Base-by-base conservation (phyloP, 2,888 invertebrate species). In the Hydropsyche betteni region DNA sequence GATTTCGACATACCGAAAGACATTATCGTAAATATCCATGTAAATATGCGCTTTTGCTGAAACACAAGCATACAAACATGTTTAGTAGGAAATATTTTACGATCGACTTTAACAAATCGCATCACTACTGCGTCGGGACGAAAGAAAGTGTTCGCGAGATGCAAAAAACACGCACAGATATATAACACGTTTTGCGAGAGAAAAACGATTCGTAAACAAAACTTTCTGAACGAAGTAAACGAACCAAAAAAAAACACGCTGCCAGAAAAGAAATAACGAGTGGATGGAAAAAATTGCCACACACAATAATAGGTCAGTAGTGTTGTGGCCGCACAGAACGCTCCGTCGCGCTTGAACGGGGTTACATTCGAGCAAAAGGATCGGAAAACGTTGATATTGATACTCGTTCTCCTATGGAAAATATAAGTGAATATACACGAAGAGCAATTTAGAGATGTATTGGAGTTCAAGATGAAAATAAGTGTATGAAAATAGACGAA, bases 171-270 rank as follows among this genome's bases (percentile, higher is more conserved):
- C 24, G 64, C 55, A 44, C 44, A 44, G 10, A 44, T 1, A 10
- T 10, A 44, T 44, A 50, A 74, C 44, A 50, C 74, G 68, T 34
- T 24, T 69, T 14, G 33, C 5, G 10, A 50, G 7, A n/a, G 51
- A 70, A 61, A 61, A 75, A 69, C 69, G 69, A 24, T 69, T 50
- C 55, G 68, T 24, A 52, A 64, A 70, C 70, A 52, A 75, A 77
- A 74, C 68, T 76, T 74, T 76, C 68, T 53, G 36, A 72, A 34
- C 68, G 16, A 52, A 71, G 58, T 73, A 76, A 78, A 78, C 76
- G 78, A 74, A 78, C 76, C 53, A 74, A 68, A 76, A 74, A 75
- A 75, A 76, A 14, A 55, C 4, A 55, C 10, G 6, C 10, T 10
- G 55, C 24, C 24, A 24, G 24, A 24, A 2, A n/a, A 55, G 55